A percentile compares a stretch with the other conserved stretches of the same genome.
Conservation (phyloP, 1,140 invertebrate genomes). For the Latrodectus geometricus region DNA sequence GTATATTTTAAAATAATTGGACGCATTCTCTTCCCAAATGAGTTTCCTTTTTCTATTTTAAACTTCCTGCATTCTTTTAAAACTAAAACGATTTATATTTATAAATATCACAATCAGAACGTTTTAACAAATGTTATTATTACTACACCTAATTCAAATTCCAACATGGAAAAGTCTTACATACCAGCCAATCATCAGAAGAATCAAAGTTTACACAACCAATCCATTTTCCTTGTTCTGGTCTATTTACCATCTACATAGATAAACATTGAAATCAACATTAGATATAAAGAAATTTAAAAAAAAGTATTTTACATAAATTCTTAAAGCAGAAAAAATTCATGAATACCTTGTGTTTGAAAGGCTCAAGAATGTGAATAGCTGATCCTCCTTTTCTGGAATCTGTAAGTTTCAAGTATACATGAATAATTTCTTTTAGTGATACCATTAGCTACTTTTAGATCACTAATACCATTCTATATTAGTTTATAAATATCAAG, state of each 20-base stretch:
- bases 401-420: constrained; percentile 68
- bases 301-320: constrained; percentile 8
- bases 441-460: no score
- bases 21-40: no score
- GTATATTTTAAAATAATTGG: no score
- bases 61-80: no score
- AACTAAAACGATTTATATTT: no score
- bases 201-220: constrained; percentile 78
- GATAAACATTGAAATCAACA: constrained; percentile 15
- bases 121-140: no score
- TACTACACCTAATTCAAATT: no score
- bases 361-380: constrained; percentile 78
- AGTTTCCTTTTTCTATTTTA: no score
- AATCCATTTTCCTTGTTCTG: constrained; percentile 88
- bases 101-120: no score
- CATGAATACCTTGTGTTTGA: constrained; percentile 73
- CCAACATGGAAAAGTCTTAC: constrained; percentile 62
- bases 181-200: constrained; percentile 87
- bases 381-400: constrained; percentile 73
- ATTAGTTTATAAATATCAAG: no score
- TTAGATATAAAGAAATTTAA: background rate
- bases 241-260: constrained; percentile 74
- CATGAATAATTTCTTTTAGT: no score
- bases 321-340: constrained; percentile 18
- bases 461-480: no score